phyloP scores from a whole-genome alignment of 2,797 vertebrate species.

The Acrocephalus scirpaceus region DNA sequence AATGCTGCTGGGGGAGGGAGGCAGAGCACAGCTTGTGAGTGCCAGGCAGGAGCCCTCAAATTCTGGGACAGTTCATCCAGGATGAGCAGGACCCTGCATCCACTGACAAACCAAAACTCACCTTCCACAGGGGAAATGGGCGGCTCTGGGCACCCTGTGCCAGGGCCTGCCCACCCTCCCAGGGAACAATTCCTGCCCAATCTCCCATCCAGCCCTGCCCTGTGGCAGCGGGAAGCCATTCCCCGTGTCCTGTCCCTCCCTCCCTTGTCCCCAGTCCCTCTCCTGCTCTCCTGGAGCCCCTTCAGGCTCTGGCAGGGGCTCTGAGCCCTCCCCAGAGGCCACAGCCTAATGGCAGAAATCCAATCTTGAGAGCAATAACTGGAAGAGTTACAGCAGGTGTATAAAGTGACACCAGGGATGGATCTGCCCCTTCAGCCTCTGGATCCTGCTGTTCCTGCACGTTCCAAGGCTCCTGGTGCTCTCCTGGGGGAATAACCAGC shows the following conservation, averaged over 20 bases:
- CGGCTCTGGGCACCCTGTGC: neutral
- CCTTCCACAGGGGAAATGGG: neutral
- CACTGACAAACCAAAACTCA: rapidly evolving
- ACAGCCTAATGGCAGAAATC: neutral
- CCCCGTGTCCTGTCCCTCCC: neutral
- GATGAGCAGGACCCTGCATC: neutral
- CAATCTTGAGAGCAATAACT: neutral
- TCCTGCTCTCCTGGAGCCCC: neutral
- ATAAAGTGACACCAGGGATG: neutral
- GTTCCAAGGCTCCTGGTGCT: neutral
- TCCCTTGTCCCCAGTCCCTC: neutral
- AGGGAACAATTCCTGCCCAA: neutral
- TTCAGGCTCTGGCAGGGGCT: rapidly evolving
- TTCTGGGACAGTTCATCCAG: neutral
- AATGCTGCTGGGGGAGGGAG: rapidly evolving
- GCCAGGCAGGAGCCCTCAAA: neutral
- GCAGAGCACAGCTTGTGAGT: neutral
- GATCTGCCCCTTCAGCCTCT: neutral
- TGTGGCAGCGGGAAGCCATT: neutral
- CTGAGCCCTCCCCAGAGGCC: neutral
- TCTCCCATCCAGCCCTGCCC: neutral
- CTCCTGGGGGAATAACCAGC: neutral
- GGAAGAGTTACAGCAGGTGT: neutral
- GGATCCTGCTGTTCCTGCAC: neutral
- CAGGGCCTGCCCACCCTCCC: neutral